Percentiles rank a stretch among this genome's conserved stretches.
Conservation (phyloP, 1,140 invertebrate species). For the Mycetomoellerius zeteki region DNA sequence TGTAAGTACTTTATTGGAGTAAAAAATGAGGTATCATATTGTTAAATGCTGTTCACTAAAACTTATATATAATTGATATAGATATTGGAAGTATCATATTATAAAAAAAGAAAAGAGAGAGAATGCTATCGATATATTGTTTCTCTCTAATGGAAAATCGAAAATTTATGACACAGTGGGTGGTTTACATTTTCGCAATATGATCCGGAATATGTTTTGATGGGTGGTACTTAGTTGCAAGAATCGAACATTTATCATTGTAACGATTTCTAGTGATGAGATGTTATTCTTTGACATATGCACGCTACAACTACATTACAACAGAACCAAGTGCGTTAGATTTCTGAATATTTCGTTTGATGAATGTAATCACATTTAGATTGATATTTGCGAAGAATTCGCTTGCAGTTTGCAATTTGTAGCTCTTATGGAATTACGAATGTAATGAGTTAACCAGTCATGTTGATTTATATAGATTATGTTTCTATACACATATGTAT, state of each 20-base stretch:
- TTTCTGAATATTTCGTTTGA: slow-evolving; percentile 23
- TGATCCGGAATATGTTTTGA: slow-evolving; percentile 37
- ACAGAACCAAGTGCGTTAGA: slow-evolving; percentile 17
- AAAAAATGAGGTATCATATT: background rate
- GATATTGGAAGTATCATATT: background rate
- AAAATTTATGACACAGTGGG: slow-evolving; percentile 24
- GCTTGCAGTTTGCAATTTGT: background rate
- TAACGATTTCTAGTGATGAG: slow-evolving; percentile 31
- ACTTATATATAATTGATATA: background rate
- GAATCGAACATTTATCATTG: slow-evolving; percentile 39
- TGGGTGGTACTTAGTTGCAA: slow-evolving; percentile 28
- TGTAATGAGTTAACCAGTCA: background rate
- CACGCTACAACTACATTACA: slow-evolving; percentile 28
- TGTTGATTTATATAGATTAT: slow-evolving; percentile 3
- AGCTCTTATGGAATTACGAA: background rate
- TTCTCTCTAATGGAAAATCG: slow-evolving; percentile 28
- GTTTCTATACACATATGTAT: background rate
- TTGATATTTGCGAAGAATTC: slow-evolving; percentile 12
- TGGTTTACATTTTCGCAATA: slow-evolving; percentile 6
- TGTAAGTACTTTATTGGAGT: background rate
- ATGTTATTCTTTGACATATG: slow-evolving; percentile 39
- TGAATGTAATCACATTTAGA: slow-evolving; percentile 2
- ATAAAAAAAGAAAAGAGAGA: background rate
- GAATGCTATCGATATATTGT: background rate
- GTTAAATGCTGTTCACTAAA: background rate